Percentiles rank a stretch among this genome's conserved stretches.
phyloP scores from a whole-genome alignment of 2,797 vertebrate genomes.

The Sebastes nivosus region DNA sequence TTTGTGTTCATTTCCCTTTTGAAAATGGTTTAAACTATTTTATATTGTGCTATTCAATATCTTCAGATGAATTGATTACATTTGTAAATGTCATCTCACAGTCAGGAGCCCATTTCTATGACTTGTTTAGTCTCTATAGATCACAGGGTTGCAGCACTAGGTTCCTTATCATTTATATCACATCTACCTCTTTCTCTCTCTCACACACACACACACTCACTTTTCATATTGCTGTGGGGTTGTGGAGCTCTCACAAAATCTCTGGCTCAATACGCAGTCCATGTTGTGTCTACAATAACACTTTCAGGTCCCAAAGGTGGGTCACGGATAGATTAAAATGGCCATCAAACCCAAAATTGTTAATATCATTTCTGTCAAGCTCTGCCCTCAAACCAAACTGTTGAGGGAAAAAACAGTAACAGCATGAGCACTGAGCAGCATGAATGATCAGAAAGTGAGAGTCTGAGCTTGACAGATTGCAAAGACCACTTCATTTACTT shows the following conservation, averaged over 20 bases:
- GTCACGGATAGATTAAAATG: conserved; percentile 13
- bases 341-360: conserved; percentile 14
- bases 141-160: neutral
- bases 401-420: neutral
- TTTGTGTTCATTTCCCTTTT: neutral
- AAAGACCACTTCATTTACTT: conserved; percentile 38
- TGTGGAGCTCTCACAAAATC: neutral
- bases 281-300: conserved; percentile 9
- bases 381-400: conserved; percentile 23
- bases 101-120: neutral
- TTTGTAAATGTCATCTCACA: neutral
- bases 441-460: conserved; percentile 28
- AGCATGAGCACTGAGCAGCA: conserved; percentile 25
- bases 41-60: neutral
- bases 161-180: neutral
- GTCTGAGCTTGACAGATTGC: conserved; percentile 18
- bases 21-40: neutral
- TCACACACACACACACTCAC: neutral
- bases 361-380: conserved; percentile 17
- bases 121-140: neutral
- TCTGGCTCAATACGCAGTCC: neutral
- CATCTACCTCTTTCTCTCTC: neutral
- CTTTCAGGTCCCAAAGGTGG: neutral
- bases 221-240: neutral
- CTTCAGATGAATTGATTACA: neutral